Conservation (phyloP, 2,888 invertebrate species). For the Odontothrips loti region DNA sequence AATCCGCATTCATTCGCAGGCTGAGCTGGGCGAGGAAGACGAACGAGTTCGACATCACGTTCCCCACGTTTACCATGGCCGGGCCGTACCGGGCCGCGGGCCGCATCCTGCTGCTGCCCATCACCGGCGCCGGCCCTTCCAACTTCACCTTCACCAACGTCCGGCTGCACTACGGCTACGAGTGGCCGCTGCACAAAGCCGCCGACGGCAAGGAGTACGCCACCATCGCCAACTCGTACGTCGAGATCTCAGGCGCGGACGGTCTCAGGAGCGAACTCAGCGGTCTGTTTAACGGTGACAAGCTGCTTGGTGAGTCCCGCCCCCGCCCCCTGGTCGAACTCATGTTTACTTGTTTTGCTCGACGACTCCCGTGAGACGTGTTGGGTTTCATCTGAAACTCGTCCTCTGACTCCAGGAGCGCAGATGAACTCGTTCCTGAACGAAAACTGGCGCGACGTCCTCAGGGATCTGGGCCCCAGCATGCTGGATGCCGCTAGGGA, state of each 20-base stretch:
- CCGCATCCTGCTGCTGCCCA: background rate
- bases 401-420: background rate
- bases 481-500: background rate
- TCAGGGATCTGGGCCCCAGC: background rate
- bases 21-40: background rate
- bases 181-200: background rate
- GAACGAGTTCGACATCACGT: background rate
- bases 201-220: conserved; percentile 18
- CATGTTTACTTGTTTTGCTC: background rate
- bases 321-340: background rate
- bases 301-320: background rate
- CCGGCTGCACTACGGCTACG: background rate
- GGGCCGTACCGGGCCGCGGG: background rate
- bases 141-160: background rate
- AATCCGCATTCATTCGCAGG: background rate
- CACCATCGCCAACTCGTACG: background rate
- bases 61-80: background rate
- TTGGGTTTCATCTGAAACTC: background rate
- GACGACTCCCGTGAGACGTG: background rate
- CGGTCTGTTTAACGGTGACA: background rate
- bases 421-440: background rate
- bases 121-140: background rate
- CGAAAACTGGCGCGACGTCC: conserved; percentile 5
- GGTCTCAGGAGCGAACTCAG: background rate
- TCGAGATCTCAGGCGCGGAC: background rate